phyloP scores from a whole-genome alignment of 1,140 invertebrate genomes.

The Lepidostoma basale region DNA sequence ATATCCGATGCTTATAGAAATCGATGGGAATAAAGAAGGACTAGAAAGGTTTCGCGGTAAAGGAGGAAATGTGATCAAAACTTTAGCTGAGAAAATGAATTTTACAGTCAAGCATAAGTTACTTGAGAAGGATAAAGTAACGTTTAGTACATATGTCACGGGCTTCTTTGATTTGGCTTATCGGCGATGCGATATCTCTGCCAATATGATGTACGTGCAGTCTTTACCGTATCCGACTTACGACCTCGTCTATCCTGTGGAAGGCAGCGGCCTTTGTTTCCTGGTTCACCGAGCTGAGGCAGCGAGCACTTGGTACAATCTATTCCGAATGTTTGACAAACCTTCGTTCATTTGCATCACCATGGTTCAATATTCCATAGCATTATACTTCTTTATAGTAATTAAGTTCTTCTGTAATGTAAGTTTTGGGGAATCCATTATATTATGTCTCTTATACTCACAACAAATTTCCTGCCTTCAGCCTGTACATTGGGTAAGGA shows the following conservation, averaged over 20 bases:
- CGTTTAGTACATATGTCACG: constrained; percentile 13
- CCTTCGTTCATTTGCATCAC: constrained; percentile 17
- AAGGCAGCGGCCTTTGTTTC: constrained; percentile 40
- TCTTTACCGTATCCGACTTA: constrained; percentile 27
- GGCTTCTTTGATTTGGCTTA: constrained; percentile 33
- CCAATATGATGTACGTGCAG: constrained; percentile 23
- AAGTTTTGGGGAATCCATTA: not conserved
- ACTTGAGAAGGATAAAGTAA: not conserved
- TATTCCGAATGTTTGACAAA: constrained; percentile 34
- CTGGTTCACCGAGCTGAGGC: constrained; percentile 29
- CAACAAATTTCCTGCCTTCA: constrained; percentile 27
- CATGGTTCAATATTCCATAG: constrained; percentile 3
- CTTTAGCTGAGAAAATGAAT: constrained; percentile 37
- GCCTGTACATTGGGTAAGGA: constrained; percentile 27
- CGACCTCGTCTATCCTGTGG: constrained; percentile 31
- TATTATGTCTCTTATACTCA: constrained; percentile 16
- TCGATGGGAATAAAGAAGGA: constrained; percentile 28
- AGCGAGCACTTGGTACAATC: constrained; percentile 31
- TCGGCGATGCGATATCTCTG: constrained; percentile 21
- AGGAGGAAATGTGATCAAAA: constrained; percentile 31
- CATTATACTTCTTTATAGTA: constrained; percentile 13
- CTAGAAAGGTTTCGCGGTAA: constrained; percentile 34
- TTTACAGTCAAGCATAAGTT: constrained; percentile 22
- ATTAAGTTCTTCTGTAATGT: constrained; percentile 8
- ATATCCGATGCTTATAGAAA: not conserved